These are phyloP conservation scores for Pygocentrus nattereri DNA, from an alignment of 2,797 vertebrate species.

Conservation along the genomic window DNA sequence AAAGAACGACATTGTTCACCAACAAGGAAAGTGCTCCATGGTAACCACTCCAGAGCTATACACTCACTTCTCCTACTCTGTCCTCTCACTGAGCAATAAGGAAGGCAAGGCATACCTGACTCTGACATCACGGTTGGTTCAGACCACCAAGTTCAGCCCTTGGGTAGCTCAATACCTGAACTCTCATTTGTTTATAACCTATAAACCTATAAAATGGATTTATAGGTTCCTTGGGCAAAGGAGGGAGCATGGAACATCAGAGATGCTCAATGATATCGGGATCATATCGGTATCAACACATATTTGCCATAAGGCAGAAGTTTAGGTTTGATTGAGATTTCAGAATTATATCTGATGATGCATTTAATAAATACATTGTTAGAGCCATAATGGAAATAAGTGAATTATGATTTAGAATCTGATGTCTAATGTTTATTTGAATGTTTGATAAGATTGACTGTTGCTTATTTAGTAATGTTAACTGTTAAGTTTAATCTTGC, in stretches of 20 bases:
- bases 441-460: too few species aligned
- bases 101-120: conserved; percentile 28
- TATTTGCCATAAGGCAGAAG: background rate
- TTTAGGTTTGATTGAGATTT: background rate
- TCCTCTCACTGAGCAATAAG: conserved; percentile 48
- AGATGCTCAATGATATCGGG: background rate
- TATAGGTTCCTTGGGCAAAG: background rate
- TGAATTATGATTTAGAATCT: too few species aligned
- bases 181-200: background rate
- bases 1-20: conserved; percentile 57
- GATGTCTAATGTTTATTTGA: too few species aligned
- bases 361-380: too few species aligned
- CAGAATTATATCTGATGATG: too few species aligned
- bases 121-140: background rate
- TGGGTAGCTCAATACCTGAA: background rate
- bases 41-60: conserved; percentile 57
- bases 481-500: too few species aligned
- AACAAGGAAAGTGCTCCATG: conserved; percentile 65
- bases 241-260: background rate
- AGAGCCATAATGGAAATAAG: too few species aligned
- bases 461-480: too few species aligned
- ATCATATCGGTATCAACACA: background rate
- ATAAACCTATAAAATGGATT: background rate
- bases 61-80: conserved; percentile 55
- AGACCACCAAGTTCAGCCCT: background rate